Conservation (phyloP, 2,113 vertebrate species). For the Odontophorus gujanensis region DNA sequence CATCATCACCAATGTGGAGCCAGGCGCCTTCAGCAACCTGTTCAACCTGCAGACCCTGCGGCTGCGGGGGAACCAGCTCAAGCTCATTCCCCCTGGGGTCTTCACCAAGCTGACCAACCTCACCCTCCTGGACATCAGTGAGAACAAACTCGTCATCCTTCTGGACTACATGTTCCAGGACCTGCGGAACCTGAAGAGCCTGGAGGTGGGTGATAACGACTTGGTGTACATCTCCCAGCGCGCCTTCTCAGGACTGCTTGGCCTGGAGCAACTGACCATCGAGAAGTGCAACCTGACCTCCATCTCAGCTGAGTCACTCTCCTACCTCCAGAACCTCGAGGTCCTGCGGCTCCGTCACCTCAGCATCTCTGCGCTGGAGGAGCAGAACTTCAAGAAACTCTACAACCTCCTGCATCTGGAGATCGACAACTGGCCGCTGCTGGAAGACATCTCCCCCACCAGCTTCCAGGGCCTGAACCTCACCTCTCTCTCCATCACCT, state of each 20-base stretch:
- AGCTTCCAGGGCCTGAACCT: conserved; percentile 94
- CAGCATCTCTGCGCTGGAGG: conserved; percentile 87
- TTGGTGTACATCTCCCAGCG: conserved; percentile 96
- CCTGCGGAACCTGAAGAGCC: conserved; percentile 84
- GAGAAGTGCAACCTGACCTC: conserved; percentile 96
- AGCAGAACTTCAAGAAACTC: conserved; percentile 91
- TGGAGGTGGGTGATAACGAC: conserved; percentile 96
- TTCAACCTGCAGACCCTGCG: conserved; percentile 85
- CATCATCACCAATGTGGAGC: conserved; percentile 91
- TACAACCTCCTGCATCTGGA: conserved; percentile 88
- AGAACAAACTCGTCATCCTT: conserved; percentile 95
- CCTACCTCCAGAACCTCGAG: conserved; percentile 89
- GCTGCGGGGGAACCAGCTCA: conserved; percentile 91
- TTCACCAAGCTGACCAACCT: conserved; percentile 92
- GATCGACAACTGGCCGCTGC: conserved; percentile 93
- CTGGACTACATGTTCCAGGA: conserved; percentile 96
- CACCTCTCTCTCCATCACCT: conserved; percentile 92
- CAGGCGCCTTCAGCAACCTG: conserved; percentile 90
- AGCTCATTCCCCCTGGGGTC: conserved; percentile 91
- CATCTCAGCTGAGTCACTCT: conserved; percentile 90
- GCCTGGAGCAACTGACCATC: conserved; percentile 89
- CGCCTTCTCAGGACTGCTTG: conserved; percentile 90
- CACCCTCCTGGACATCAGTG: conserved; percentile 93
- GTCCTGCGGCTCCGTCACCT: conserved; percentile 91
- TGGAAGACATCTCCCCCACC: conserved; percentile 89